phyloP scores from a whole-genome alignment of 92 coral and sea anemone species.

The Porites rus region DNA sequence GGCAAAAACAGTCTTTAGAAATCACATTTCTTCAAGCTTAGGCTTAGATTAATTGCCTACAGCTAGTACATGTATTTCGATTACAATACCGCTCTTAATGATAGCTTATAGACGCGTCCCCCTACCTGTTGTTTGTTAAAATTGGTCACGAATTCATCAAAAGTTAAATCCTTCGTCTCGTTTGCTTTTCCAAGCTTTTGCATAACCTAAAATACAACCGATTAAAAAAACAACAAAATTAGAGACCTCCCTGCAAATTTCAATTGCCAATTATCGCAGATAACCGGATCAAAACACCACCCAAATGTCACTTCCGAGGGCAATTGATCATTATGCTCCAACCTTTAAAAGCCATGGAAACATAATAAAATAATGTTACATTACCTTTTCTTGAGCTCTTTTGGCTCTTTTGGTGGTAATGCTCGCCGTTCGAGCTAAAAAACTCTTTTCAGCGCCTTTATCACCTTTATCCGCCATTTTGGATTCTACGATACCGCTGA shows the following conservation, averaged over 20 bases:
- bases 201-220: constrained; percentile 74
- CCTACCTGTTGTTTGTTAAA: constrained; percentile 98
- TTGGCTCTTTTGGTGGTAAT: constrained; percentile 95
- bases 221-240: neutral
- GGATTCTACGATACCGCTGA: constrained; percentile 65
- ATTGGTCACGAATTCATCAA: constrained; percentile 95
- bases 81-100: neutral
- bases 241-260: neutral
- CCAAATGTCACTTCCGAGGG: neutral
- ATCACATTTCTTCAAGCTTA: too few relatives aligned
- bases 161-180: constrained; percentile 96
- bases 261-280: neutral
- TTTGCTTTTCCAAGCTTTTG: constrained; percentile 98
- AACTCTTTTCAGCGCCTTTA: constrained; percentile 86
- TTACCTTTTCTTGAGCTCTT: constrained; percentile 97
- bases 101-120: neutral
- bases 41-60: too few relatives aligned
- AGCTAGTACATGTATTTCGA: too few relatives aligned
- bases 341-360: neutral
- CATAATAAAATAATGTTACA: neutral
- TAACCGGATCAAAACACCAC: constrained; percentile 19
- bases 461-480: constrained; percentile 88
- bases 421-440: constrained; percentile 96
- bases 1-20: too few relatives aligned
- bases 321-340: neutral